A percentile compares a stretch with the other conserved stretches of the same genome.
Conservation (phyloP, 2,113 vertebrate genomes). For the Phaethon lepturus region DNA sequence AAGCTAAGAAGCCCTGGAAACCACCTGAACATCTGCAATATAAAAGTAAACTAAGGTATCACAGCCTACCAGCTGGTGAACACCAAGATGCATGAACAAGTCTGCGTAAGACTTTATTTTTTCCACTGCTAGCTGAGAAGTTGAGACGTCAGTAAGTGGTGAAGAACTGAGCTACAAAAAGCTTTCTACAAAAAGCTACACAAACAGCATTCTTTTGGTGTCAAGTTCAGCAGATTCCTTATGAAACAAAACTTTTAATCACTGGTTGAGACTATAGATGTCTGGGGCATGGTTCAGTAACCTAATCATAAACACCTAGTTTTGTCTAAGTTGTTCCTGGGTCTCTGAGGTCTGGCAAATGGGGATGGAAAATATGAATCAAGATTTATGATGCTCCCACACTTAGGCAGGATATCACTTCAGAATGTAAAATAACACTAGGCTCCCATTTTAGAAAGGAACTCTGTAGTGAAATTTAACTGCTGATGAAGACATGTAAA, state of each 20-base stretch:
- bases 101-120: not conserved
- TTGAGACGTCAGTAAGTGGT: not conserved
- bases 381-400: not conserved
- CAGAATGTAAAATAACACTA: not conserved
- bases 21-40: not conserved
- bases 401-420: not conserved
- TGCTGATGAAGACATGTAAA: not conserved
- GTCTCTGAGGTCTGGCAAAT: not conserved
- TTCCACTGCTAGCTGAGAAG: not conserved
- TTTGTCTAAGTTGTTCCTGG: not conserved
- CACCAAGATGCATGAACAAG: not conserved
- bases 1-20: not conserved
- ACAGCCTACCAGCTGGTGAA: not conserved
- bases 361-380: not conserved
- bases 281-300: not conserved
- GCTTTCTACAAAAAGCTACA: not conserved
- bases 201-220: not conserved
- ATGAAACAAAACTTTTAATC: not conserved
- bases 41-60: not conserved
- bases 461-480: not conserved
- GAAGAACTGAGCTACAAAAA: not conserved
- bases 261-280: not conserved
- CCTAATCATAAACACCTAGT: not conserved
- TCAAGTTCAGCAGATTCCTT: not conserved
- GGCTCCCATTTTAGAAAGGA: not conserved